Conservation (phyloP, 2,113 vertebrate genomes). For the Phycodurus eques region DNA sequence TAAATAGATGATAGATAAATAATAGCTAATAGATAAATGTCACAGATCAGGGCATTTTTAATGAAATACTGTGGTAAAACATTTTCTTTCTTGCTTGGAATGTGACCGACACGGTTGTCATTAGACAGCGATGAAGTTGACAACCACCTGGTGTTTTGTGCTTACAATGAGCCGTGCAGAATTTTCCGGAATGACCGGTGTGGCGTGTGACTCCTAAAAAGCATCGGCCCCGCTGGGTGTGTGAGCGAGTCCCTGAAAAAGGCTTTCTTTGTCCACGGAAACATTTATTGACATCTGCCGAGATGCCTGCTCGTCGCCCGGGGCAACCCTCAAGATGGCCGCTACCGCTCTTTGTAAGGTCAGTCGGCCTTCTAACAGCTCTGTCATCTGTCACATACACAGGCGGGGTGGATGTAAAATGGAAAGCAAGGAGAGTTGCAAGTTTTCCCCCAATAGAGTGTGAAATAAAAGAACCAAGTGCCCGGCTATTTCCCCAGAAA, state of each 20-base stretch:
- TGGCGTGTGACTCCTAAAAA: constrained; percentile 35
- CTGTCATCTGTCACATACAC: constrained; percentile 65
- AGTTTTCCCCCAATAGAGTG: not conserved
- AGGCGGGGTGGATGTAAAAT: constrained; percentile 4
- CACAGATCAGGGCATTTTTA: not conserved
- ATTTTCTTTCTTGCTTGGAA: not conserved
- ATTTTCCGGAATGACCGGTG: constrained; percentile 16
- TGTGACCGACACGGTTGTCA: not conserved
- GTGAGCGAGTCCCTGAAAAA: constrained; percentile 38
- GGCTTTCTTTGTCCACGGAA: constrained; percentile 35
- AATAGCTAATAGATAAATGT: too few relatives aligned
- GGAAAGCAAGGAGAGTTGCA: not conserved
- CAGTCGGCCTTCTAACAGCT: constrained; percentile 55
- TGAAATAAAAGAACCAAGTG: not conserved
- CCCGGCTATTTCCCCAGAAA: not conserved
- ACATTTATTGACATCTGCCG: constrained; percentile 59
- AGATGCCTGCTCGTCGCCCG: constrained; percentile 55
- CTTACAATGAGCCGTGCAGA: constrained; percentile 16
- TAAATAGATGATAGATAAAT: too few relatives aligned
- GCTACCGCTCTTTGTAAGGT: constrained; percentile 55
- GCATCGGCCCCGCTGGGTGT: constrained; percentile 18
- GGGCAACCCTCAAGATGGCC: constrained; percentile 57
- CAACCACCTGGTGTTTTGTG: not conserved
- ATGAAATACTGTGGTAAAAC: not conserved
- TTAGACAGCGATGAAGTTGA: not conserved